These are phyloP conservation scores for Hirtodrosophila trivittata DNA, from an alignment of 2,888 invertebrate species.

Conservation along the genomic window DNA sequence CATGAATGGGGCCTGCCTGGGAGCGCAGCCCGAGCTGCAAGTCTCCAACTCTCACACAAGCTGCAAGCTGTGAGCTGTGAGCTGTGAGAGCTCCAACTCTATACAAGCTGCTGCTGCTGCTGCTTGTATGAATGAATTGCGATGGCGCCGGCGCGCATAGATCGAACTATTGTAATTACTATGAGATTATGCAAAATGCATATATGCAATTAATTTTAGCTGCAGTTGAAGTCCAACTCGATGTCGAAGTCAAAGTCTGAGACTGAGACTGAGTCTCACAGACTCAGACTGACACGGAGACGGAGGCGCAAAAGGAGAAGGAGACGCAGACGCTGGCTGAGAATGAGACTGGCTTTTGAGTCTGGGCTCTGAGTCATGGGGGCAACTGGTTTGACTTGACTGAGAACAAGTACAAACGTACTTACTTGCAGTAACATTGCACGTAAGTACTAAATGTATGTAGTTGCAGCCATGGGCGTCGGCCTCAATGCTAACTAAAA, in stretches of 20 bases:
- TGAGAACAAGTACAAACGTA: constrained; percentile 56
- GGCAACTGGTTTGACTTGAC: constrained; percentile 74
- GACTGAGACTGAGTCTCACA: constrained; percentile 8
- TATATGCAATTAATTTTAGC: constrained; percentile 48
- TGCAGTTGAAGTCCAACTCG: constrained; percentile 13
- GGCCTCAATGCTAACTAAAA: constrained; percentile 1
- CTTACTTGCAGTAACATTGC: constrained; percentile 45
- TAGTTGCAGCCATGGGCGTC: constrained; percentile 37
- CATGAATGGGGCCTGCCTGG: constrained; percentile 47
- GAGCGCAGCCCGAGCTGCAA: constrained; percentile 10
- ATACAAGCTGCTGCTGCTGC: constrained; percentile 8
- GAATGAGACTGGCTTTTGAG: constrained; percentile 9
- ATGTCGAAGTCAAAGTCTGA: constrained; percentile 2
- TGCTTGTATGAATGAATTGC: constrained; percentile 61
- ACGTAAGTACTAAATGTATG: constrained; percentile 25
- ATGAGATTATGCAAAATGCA: constrained; percentile 71
- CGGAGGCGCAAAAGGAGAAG: background rate
- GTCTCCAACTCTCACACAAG: too few relatives aligned
- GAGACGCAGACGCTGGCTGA: background rate
- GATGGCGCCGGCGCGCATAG: constrained; percentile 49
- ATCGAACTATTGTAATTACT: constrained; percentile 77
- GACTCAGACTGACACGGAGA: constrained; percentile 4
- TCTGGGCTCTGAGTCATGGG: constrained; percentile 59
- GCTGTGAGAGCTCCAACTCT: constrained; percentile 7
- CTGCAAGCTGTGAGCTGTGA: constrained; percentile 22